Evolutionary conservation across 2,797 vertebrate species (phyloP).

Genomic region (Enteromius paludinosus): DNA sequence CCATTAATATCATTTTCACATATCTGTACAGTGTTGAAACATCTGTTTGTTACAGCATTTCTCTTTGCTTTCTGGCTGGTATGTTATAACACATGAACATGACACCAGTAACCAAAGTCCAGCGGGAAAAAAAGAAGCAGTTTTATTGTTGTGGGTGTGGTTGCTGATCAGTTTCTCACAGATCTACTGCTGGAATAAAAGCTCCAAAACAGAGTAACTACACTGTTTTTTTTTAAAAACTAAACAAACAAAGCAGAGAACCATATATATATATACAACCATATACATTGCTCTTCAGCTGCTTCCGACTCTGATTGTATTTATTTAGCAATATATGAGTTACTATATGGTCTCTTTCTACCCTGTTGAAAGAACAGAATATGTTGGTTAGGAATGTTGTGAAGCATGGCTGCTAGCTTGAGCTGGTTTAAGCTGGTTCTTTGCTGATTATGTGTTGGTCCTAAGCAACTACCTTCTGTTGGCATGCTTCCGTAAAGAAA

Average conservation of each 20-base stretch:
- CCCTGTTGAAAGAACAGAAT: too few species aligned
- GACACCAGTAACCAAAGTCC: not conserved
- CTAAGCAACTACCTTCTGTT: too few species aligned
- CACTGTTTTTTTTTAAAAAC: not conserved
- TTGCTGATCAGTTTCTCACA: not conserved
- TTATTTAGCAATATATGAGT: too few species aligned
- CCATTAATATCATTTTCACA: not conserved
- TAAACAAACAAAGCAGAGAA: not conserved
- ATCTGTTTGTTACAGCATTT: not conserved
- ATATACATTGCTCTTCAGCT: too few species aligned
- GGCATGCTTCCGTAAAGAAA: too few species aligned
- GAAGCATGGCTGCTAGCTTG: too few species aligned
- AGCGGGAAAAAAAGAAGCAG: not conserved
- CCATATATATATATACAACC: too few species aligned
- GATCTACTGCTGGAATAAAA: not conserved
- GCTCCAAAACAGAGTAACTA: not conserved
- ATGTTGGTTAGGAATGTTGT: too few species aligned
- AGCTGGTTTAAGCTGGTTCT: too few species aligned
- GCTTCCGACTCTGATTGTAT: too few species aligned
- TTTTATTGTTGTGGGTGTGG: slow-evolving; percentile 2
- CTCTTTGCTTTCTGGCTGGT: not conserved
- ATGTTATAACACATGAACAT: not conserved
- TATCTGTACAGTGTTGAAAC: not conserved
- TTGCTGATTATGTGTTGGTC: too few species aligned
- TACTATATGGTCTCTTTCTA: too few species aligned